These are phyloP conservation scores for Probaryconus sp. DNA, from an alignment of 1,140 invertebrate genomes.

Conservation along the genomic window DNA sequence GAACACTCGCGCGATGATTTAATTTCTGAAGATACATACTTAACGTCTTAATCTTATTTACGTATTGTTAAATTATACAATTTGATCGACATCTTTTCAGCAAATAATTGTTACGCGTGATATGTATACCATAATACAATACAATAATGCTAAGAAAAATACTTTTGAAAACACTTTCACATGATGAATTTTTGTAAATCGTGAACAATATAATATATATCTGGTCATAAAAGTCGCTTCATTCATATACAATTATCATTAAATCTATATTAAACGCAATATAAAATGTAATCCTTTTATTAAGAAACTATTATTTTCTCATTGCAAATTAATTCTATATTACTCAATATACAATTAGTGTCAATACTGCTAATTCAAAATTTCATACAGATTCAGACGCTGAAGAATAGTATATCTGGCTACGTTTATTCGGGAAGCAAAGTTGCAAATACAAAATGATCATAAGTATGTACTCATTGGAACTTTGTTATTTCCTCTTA, in stretches of 20 bases:
- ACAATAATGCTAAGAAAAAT: conserved; percentile 21
- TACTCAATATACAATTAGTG: not conserved
- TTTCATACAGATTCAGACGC: no score
- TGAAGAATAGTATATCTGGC: no score
- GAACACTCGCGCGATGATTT: conserved; percentile 14
- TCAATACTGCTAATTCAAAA: no score
- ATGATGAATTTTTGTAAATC: conserved; percentile 12
- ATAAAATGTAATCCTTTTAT: conserved; percentile 5
- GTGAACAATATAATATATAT: not conserved
- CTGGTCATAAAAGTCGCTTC: not conserved
- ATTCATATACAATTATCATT: not conserved
- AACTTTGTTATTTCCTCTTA: no score
- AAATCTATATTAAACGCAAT: no score
- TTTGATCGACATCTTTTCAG: conserved; percentile 17
- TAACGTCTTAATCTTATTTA: conserved; percentile 13
- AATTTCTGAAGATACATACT: conserved; percentile 17
- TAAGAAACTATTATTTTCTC: conserved; percentile 4
- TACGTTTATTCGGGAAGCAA: no score
- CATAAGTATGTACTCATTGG: no score
- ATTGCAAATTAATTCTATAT: conserved; percentile 21
- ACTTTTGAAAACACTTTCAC: conserved; percentile 14
- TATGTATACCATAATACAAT: conserved; percentile 48
- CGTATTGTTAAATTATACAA: conserved; percentile 27
- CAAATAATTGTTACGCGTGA: conserved; percentile 47
- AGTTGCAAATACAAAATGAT: no score